A percentile compares a stretch with the other conserved stretches of the same genome.
Evolutionary conservation across 1,140 invertebrate genomes (phyloP).

Genomic region (Drosophila busckii): DNA sequence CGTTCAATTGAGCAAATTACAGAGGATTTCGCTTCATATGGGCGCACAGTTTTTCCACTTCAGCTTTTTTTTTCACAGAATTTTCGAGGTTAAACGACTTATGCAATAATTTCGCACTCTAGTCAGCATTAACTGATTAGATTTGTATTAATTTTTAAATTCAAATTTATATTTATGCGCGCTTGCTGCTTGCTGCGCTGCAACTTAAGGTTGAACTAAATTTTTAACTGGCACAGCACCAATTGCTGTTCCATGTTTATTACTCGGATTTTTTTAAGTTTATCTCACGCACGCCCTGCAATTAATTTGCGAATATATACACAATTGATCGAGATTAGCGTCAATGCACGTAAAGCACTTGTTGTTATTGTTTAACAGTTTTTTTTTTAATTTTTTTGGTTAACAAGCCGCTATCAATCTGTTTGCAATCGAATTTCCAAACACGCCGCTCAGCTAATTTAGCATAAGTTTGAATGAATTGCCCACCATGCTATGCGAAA

Average conservation of each 20-base stretch:
- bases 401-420: neutral
- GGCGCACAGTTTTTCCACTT: constrained; percentile 49
- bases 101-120: constrained; percentile 21
- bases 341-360: constrained; percentile 27
- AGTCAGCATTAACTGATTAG: neutral
- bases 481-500: neutral
- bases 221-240: neutral
- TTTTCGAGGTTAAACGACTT: constrained; percentile 38
- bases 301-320: constrained; percentile 31
- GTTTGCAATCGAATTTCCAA: constrained; percentile 35
- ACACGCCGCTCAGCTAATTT: constrained; percentile 30
- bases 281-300: constrained; percentile 43
- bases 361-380: constrained; percentile 25
- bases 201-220: too few species aligned
- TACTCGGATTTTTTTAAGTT: constrained; percentile 6
- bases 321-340: constrained; percentile 30
- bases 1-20: constrained; percentile 72
- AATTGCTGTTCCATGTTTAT: constrained; percentile 5
- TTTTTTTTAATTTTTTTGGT: neutral
- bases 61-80: neutral
- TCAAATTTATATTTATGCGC: neutral
- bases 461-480: too few species aligned
- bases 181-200: too few species aligned
- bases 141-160: neutral
- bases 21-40: constrained; percentile 62